Evolutionary conservation across 2,797 vertebrate genomes (phyloP), one percentile per base, ranked within the genome.

Genomic region (Sebastes trivittatus): DNA sequence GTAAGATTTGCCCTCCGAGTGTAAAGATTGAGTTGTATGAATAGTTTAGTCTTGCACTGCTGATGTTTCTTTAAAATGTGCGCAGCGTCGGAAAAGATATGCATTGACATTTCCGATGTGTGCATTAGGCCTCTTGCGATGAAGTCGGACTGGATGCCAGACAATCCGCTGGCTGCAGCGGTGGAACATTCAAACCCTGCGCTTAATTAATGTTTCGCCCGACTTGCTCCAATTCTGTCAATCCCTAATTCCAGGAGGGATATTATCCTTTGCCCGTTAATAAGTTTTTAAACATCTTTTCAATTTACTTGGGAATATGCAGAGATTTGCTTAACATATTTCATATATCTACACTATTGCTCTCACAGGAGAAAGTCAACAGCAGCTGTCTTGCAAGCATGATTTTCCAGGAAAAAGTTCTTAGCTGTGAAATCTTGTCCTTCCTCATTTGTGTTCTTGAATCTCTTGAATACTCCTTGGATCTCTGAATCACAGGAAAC

Each of bases 151-250:
- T 34, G 67, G 23, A 65, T 54, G 72, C 66, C 68, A 65, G 70
- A 78, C 76, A 49, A 67, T 82, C 82, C n/a, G n/a, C 68, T 82
- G 77, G 78, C 79, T 80, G 62, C 82, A 80, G 79, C 4, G 54
- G 75, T 73, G 81, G 63, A 92, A 80, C 55, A 25, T 84, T 87
- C 82, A 88, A 92, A 89, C 91, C 83, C 81, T 80, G 84, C 75
- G 66, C 90, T 94, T 95, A 94, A 95, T 95, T 94, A 95, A 94
- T 82, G 92, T 95, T 94, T 91, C 87, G 86, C 85, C 74, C 84
- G 85, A 93, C 71, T 89, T 91, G 94, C 93, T 95, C 95, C 85
- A 93, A 85, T 94, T 95, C 93, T 91, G 94, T 94, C 94, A 94
- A 90, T 95, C 93, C 90, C 49, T 83, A 78, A 91, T 91, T 93